Evolutionary conservation across 2,888 invertebrate species (phyloP).

Genomic region (Ametastegia equiseti): DNA sequence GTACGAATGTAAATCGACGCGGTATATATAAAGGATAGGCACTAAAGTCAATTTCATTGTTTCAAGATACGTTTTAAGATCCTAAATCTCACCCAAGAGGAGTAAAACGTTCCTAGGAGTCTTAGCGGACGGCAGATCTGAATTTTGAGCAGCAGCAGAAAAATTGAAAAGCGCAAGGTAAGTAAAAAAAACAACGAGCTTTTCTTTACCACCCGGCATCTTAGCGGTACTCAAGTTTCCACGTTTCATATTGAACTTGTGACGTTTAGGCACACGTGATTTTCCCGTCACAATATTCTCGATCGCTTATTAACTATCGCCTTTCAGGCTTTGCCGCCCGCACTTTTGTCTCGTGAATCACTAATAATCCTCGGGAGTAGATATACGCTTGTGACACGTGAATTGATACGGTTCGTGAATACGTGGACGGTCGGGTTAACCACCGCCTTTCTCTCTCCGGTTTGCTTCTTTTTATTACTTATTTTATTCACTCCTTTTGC

Average conservation of each 20-base stretch:
- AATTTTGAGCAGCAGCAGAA: neutral
- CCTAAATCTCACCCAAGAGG: constrained; percentile 69
- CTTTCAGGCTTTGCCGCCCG: neutral
- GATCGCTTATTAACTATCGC: neutral
- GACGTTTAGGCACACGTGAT: neutral
- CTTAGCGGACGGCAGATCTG: neutral
- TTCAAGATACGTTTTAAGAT: too few relatives aligned
- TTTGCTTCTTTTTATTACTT: neutral
- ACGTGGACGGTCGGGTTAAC: neutral
- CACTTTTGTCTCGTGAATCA: neutral
- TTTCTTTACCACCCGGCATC: neutral
- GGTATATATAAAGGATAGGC: too few relatives aligned
- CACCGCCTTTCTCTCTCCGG: constrained; percentile 18
- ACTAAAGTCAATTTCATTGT: too few relatives aligned
- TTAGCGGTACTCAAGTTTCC: neutral
- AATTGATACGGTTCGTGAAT: constrained; percentile 3
- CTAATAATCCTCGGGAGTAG: neutral
- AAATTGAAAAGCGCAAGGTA: neutral
- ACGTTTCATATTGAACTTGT: neutral
- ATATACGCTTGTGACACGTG: constrained; percentile 13
- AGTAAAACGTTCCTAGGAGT: constrained; percentile 69
- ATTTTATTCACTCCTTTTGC: neutral
- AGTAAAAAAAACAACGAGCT: neutral
- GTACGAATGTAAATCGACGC: too few relatives aligned
- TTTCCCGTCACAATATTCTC: neutral